Evolutionary conservation across 2,888 invertebrate genomes (phyloP).

Genomic region (Rapana venosa): DNA sequence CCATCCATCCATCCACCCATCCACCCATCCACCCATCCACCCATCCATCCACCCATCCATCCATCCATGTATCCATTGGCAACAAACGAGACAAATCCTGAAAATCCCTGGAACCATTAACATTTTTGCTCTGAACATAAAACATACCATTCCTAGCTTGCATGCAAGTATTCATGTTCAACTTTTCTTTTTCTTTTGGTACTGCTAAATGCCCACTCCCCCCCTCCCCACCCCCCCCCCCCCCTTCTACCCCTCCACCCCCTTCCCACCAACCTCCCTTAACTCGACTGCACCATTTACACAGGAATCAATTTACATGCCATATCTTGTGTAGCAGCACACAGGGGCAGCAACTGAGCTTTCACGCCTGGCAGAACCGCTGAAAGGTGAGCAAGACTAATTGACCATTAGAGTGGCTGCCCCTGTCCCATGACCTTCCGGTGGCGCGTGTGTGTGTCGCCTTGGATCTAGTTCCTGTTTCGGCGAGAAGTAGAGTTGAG

Average conservation of each 20-base stretch:
- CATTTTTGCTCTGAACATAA: no score
- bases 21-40: no score
- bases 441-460: constrained; percentile 26
- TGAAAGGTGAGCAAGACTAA: constrained; percentile 9
- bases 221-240: background rate
- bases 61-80: no score
- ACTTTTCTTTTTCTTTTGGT: background rate
- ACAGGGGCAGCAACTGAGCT: background rate
- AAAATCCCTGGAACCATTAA: no score
- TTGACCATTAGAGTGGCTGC: constrained; percentile 34
- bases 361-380: background rate
- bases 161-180: background rate
- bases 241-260: background rate
- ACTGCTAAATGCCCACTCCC: background rate
- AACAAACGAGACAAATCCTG: no score
- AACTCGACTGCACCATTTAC: background rate
- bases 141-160: no score
- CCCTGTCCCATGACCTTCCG: constrained; percentile 3
- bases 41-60: no score
- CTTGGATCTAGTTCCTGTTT: background rate
- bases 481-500: background rate
- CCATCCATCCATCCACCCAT: background rate
- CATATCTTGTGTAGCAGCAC: background rate
- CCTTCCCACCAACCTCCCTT: background rate
- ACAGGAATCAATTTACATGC: background rate